phyloP scores from a whole-genome alignment of 2,797 vertebrate species.

The Hoplostethus mediterraneus region DNA sequence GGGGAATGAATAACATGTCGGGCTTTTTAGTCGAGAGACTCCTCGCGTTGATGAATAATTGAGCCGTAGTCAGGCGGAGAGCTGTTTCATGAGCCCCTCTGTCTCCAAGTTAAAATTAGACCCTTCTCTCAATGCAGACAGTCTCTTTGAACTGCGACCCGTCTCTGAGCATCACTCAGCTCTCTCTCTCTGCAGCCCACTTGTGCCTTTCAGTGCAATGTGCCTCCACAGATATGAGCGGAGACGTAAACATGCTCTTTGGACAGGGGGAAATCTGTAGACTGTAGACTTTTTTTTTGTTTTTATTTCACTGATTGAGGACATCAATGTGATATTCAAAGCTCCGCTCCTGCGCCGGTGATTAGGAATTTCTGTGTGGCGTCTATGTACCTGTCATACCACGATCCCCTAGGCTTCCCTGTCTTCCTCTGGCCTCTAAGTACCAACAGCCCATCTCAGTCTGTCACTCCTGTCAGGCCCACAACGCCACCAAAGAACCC shows the following conservation, averaged over 20 bases:
- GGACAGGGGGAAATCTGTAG: slow-evolving; percentile 46
- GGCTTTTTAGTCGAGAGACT: slow-evolving; percentile 79
- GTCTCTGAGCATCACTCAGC: slow-evolving; percentile 75
- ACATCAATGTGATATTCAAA: slow-evolving; percentile 61
- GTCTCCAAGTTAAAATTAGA: slow-evolving; percentile 83
- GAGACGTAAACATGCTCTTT: slow-evolving; percentile 55
- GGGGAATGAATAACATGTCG: slow-evolving; percentile 64
- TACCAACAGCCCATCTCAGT: slow-evolving; percentile 78
- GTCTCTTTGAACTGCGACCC: slow-evolving; percentile 76
- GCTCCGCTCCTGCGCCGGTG: slow-evolving; percentile 39
- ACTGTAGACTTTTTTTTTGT: slow-evolving; percentile 9
- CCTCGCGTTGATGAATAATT: slow-evolving; percentile 84
- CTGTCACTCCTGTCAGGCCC: slow-evolving; percentile 78
- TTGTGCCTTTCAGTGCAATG: slow-evolving; percentile 70
- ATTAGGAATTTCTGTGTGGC: slow-evolving; percentile 72
- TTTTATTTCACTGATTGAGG: slow-evolving; percentile 23
- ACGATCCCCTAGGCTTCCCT: slow-evolving; percentile 73
- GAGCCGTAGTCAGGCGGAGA: slow-evolving; percentile 74
- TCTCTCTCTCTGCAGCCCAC: slow-evolving; percentile 65
- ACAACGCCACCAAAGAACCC: slow-evolving; percentile 71
- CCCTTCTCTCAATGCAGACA: slow-evolving; percentile 68
- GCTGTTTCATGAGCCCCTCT: slow-evolving; percentile 76
- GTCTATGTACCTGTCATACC: slow-evolving; percentile 77
- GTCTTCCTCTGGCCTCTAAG: slow-evolving; percentile 73
- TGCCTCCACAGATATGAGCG: slow-evolving; percentile 61